Conservation (phyloP, 2,888 invertebrate species). For the Cryptophagus acutangulus region DNA sequence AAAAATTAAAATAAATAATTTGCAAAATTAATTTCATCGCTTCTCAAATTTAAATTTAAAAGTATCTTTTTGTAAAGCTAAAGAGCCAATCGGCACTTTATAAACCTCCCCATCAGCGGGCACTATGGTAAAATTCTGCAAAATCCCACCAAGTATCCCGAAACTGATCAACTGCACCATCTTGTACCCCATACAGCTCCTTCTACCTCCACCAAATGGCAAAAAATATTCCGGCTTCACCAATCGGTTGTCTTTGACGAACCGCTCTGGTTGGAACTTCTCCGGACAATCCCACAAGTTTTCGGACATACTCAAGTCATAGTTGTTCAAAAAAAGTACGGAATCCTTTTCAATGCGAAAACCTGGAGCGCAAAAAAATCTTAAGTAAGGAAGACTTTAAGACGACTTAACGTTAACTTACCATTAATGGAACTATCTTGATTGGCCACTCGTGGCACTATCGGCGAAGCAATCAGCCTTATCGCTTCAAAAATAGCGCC, state of each 20-base stretch:
- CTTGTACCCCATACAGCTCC: conserved; percentile 66
- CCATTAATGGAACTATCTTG: conserved; percentile 58
- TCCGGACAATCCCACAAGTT: conserved; percentile 58
- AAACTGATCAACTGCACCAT: conserved; percentile 59
- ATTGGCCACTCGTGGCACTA: conserved; percentile 63
- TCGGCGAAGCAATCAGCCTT: conserved; percentile 61
- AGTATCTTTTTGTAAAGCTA: conserved; percentile 52
- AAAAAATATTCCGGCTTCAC: conserved; percentile 61
- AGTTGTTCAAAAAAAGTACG: conserved; percentile 63
- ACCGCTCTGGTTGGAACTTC: conserved; percentile 58
- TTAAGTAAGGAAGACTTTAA: too few relatives aligned
- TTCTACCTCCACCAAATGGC: conserved; percentile 62
- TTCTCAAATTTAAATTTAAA: conserved; percentile 51
- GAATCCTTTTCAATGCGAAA: conserved; percentile 58
- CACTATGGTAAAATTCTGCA: conserved; percentile 53
- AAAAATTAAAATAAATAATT: too few relatives aligned
- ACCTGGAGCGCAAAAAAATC: conserved; percentile 47
- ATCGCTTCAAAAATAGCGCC: conserved; percentile 59
- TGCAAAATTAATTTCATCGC: too few relatives aligned
- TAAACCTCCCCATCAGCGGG: conserved; percentile 49
- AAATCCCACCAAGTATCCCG: conserved; percentile 51
- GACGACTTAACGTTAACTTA: conserved; percentile 38
- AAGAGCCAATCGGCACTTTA: conserved; percentile 53
- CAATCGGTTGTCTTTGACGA: conserved; percentile 53
- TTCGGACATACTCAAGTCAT: conserved; percentile 60